A percentile compares a stretch with the other conserved stretches of the same genome.
phyloP scores from a whole-genome alignment of 2,888 invertebrate genomes.

The Sinopyrophorus schimmeli region DNA sequence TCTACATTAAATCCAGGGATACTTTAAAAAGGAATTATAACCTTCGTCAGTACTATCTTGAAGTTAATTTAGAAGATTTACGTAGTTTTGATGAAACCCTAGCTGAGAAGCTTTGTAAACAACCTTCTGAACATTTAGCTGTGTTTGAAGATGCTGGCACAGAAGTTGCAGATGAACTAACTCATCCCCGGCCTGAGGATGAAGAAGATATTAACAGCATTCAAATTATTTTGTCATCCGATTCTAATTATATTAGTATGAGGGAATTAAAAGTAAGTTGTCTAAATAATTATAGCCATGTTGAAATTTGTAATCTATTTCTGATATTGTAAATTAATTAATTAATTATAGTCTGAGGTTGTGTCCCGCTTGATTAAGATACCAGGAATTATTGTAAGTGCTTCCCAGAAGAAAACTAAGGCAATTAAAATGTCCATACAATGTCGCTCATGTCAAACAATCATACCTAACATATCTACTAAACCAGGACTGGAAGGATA shows the following conservation, averaged over 20 bases:
- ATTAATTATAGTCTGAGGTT: constrained; percentile 75
- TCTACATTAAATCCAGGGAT: too few relatives aligned
- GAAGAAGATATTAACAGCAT: constrained; percentile 90
- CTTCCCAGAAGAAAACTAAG: constrained; percentile 92
- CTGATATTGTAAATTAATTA: not conserved
- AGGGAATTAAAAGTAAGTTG: constrained; percentile 78
- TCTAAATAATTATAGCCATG: constrained; percentile 2
- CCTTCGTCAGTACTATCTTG: constrained; percentile 83
- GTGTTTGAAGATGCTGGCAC: constrained; percentile 96
- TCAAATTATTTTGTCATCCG: constrained; percentile 86
- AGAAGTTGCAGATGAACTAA: constrained; percentile 96
- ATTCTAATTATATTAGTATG: constrained; percentile 78
- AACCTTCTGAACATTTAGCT: constrained; percentile 90
- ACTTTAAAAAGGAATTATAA: constrained; percentile 91
- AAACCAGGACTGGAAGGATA: constrained; percentile 97
- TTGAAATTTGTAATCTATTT: not conserved
- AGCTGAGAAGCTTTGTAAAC: constrained; percentile 88
- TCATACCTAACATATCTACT: constrained; percentile 85
- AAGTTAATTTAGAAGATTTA: constrained; percentile 92
- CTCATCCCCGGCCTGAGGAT: constrained; percentile 86
- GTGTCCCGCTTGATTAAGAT: constrained; percentile 94
- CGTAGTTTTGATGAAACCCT: constrained; percentile 91
- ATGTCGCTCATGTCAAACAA: constrained; percentile 89
- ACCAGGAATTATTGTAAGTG: constrained; percentile 92
- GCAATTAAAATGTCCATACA: constrained; percentile 95